phyloP scores from a whole-genome alignment of 2,113 vertebrate species.

The Prolemur simus region DNA sequence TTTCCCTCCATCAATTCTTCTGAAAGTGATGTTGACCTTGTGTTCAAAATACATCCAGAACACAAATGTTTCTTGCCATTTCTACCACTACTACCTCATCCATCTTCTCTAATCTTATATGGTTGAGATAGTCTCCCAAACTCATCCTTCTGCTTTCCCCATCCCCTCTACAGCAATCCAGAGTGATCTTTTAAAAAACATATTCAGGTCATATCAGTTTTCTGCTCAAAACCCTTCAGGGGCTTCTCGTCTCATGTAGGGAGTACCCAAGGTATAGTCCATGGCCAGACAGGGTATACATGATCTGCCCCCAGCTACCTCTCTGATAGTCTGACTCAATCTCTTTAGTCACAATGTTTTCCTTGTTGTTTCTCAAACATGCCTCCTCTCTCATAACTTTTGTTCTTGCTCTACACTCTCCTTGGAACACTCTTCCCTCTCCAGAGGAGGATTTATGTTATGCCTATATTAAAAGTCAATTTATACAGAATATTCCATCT shows the following conservation, averaged over 20 bases:
- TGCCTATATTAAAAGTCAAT: not conserved
- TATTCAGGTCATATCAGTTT: not conserved
- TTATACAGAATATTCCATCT: not conserved
- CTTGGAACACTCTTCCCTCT: not conserved
- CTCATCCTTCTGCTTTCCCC: not conserved
- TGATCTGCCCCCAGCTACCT: not conserved
- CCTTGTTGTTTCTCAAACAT: not conserved
- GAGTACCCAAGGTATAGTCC: not conserved
- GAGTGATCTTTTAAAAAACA: not conserved
- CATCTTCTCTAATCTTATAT: not conserved
- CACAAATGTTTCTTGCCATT: not conserved
- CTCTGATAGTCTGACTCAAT: not conserved
- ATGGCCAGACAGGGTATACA: not conserved
- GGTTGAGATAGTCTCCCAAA: not conserved
- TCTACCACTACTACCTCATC: not conserved
- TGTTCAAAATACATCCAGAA: not conserved
- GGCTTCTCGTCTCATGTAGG: not conserved
- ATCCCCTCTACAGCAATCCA: not conserved
- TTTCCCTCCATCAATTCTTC: not conserved
- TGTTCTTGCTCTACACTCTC: not conserved
- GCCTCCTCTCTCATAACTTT: not conserved
- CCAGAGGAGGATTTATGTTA: not conserved
- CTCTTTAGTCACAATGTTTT: not conserved
- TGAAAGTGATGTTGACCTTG: not conserved
- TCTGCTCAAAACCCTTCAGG: not conserved